Conservation (phyloP, 37 sponge, comb jelly and placozoan species). For the Eunapius fragilis region DNA sequence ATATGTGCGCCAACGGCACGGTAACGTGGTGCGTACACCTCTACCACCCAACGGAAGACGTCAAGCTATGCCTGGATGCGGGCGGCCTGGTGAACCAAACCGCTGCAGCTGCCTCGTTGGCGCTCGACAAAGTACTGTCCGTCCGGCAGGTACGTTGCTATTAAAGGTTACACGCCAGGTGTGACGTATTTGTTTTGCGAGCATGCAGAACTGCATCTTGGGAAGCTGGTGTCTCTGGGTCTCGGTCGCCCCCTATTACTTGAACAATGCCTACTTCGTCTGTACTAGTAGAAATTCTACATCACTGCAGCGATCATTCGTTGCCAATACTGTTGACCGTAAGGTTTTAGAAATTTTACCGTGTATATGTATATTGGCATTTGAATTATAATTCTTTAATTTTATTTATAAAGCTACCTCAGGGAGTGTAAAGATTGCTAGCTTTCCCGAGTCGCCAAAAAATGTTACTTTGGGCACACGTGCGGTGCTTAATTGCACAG, state of each 20-base stretch:
- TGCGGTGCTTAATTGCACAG: not conserved
- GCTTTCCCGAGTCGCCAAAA: not conserved
- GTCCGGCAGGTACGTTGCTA: not conserved
- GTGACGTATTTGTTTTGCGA: too few relatives aligned
- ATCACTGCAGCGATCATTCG: slow-evolving; percentile 1
- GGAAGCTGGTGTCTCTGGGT: not conserved
- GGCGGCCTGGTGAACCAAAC: not conserved
- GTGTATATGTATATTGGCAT: too few relatives aligned
- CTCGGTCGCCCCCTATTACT: not conserved
- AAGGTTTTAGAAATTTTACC: too few relatives aligned
- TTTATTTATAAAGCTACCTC: not conserved
- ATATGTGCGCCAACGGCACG: not conserved
- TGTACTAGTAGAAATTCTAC: not conserved
- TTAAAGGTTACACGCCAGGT: too few relatives aligned
- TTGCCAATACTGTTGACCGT: not conserved
- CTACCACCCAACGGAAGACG: slow-evolving; percentile 24
- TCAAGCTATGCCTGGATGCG: slow-evolving; percentile 40
- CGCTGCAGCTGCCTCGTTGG: not conserved
- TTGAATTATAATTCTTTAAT: too few relatives aligned
- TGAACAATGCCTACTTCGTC: slow-evolving; percentile 4
- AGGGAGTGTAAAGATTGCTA: not conserved
- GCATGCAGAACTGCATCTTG: not conserved
- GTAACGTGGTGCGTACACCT: slow-evolving; percentile 46
- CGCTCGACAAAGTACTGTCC: not conserved
- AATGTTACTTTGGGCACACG: not conserved